Evolutionary conservation across 1,140 invertebrate genomes (phyloP).

Genomic region (Solenopsis fugax): DNA sequence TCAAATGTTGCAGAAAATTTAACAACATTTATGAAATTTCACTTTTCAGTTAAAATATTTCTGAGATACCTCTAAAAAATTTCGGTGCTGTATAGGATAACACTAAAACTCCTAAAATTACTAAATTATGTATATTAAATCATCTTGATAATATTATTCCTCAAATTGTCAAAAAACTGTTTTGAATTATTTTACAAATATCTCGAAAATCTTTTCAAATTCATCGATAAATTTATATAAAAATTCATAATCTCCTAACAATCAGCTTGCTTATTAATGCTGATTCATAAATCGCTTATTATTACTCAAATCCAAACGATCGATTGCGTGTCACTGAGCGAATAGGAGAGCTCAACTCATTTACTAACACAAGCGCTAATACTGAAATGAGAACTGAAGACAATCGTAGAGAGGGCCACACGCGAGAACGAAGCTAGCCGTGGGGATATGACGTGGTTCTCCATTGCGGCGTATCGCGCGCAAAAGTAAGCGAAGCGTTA

Average conservation of each 20-base stretch:
- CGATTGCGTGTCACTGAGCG: background rate
- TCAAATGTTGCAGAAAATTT: no score
- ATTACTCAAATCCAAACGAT: background rate
- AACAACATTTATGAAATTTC: no score
- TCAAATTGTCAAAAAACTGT: background rate
- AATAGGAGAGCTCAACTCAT: background rate
- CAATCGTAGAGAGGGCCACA: constrained; percentile 45
- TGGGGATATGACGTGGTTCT: constrained; percentile 22
- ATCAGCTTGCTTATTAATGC: background rate
- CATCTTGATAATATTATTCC: background rate
- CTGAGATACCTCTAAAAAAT: no score
- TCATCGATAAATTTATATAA: background rate
- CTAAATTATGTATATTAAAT: background rate
- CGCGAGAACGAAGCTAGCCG: constrained; percentile 54
- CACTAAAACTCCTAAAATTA: background rate
- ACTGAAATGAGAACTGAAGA: background rate
- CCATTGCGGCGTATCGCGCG: background rate
- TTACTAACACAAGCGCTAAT: background rate
- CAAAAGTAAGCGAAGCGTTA: constrained; percentile 40
- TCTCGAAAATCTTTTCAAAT: background rate
- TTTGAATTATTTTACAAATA: background rate
- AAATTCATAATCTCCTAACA: background rate
- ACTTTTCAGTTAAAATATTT: no score
- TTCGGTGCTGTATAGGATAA: background rate
- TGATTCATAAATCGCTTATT: background rate